A percentile compares a stretch with the other conserved stretches of the same genome.
Evolutionary conservation across 2,797 vertebrate genomes (phyloP).

Genomic region (Coluber constrictor): DNA sequence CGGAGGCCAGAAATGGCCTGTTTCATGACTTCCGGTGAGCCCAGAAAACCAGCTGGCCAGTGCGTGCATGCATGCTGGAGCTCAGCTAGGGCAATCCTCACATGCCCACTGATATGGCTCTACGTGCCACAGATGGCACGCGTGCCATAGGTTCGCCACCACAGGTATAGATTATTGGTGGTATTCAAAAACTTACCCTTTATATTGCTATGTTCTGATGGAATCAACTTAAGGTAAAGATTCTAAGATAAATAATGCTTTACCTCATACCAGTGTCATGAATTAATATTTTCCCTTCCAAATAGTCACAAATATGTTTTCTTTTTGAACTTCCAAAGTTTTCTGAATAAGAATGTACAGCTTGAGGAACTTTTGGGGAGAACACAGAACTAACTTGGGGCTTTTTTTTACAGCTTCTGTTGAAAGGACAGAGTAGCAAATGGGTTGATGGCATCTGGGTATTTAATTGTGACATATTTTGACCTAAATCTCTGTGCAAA

Average conservation of each 20-base stretch:
- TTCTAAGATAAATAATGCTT: background rate
- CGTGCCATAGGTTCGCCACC: too few relatives aligned
- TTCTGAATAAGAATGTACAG: background rate
- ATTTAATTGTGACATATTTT: background rate
- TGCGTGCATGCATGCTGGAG: too few relatives aligned
- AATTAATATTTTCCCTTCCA: background rate
- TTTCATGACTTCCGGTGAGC: too few relatives aligned
- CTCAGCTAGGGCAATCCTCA: too few relatives aligned
- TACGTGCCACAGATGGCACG: too few relatives aligned
- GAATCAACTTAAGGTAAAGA: background rate
- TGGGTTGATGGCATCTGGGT: background rate
- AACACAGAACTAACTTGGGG: background rate
- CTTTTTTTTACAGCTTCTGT: background rate
- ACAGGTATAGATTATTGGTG: background rate
- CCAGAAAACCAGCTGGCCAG: too few relatives aligned
- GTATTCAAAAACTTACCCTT: background rate
- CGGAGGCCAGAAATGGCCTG: too few relatives aligned
- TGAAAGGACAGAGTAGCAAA: background rate
- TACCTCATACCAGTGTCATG: background rate
- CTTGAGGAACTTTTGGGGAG: background rate
- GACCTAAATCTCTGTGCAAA: background rate
- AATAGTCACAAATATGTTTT: background rate
- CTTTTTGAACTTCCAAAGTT: background rate
- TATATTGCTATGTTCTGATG: background rate
- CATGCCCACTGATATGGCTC: too few relatives aligned